Percentiles rank a stretch among this genome's conserved stretches.
phyloP scores from a whole-genome alignment of 1,140 invertebrate genomes.

The Drosophila ogumai region DNA sequence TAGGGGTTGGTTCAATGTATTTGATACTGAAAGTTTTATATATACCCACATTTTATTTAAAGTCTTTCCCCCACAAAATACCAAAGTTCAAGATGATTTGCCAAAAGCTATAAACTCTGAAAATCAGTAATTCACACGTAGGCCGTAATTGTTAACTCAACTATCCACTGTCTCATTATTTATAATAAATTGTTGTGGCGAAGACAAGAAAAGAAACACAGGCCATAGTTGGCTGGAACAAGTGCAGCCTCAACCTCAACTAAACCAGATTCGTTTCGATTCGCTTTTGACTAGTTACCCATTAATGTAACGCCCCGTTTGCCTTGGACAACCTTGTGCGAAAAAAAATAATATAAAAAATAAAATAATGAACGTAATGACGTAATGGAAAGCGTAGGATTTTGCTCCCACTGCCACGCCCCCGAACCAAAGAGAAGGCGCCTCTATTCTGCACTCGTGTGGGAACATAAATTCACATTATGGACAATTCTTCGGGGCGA shows the following conservation, averaged over 20 bases:
- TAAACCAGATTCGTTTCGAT: conserved; percentile 23
- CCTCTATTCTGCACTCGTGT: conserved; percentile 40
- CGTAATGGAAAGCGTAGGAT: conserved; percentile 78
- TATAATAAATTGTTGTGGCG: conserved; percentile 67
- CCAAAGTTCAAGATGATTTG: conserved; percentile 67
- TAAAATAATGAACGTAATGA: conserved; percentile 55
- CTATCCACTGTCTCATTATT: conserved; percentile 68
- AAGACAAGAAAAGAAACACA: conserved; percentile 34
- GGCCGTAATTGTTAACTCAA: conserved; percentile 73
- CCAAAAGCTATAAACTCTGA: not conserved
- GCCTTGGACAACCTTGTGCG: conserved; percentile 81
- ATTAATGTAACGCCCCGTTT: conserved; percentile 81
- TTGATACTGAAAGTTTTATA: not conserved
- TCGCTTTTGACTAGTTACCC: conserved; percentile 62
- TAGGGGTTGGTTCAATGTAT: not conserved
- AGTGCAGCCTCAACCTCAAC: conserved; percentile 52
- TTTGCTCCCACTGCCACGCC: conserved; percentile 62
- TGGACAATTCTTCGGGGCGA: conserved; percentile 71
- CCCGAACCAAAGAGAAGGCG: conserved; percentile 25
- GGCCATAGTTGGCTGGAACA: conserved; percentile 66
- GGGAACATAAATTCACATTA: conserved; percentile 67
- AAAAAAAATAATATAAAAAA: conserved; percentile 26
- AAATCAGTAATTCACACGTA: conserved; percentile 57
- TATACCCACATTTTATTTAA: not conserved
- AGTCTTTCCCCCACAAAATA: conserved; percentile 37